A percentile compares a stretch with the other conserved stretches of the same genome.
Evolutionary conservation across 1,140 invertebrate genomes (phyloP).

Genomic region (Kradibia gibbosae): DNA sequence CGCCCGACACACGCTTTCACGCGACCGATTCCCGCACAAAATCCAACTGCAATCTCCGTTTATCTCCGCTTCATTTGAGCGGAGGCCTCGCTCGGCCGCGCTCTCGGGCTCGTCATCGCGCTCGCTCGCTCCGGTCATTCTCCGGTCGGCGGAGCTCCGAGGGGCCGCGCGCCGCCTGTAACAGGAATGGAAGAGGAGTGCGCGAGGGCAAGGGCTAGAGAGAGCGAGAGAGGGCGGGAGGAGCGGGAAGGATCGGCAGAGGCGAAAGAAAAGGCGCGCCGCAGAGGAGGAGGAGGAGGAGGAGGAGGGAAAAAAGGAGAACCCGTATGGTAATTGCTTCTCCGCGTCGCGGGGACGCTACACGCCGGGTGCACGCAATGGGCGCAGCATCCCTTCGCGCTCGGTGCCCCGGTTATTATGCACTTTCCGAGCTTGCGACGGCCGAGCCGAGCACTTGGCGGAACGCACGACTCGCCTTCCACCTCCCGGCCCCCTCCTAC

Average conservation of each 20-base stretch:
- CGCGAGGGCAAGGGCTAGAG: neutral
- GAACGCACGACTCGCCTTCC: slow-evolving; percentile 23
- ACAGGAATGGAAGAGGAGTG: too few relatives aligned
- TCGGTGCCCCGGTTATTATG: neutral
- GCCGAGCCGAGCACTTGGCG: slow-evolving; percentile 8
- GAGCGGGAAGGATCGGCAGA: neutral
- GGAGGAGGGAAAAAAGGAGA: slow-evolving; percentile 17
- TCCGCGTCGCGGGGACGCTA: neutral
- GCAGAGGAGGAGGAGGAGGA: neutral
- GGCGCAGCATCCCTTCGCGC: slow-evolving; percentile 3
- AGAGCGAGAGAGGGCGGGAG: neutral
- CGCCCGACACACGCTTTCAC: neutral
- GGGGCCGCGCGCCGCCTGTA: too few relatives aligned
- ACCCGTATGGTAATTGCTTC: slow-evolving; percentile 31
- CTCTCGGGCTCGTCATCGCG: neutral
- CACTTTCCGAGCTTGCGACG: slow-evolving; percentile 6
- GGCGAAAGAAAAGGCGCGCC: neutral
- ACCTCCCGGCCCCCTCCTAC: neutral
- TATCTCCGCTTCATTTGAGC: slow-evolving; percentile 33
- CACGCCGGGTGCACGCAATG: neutral
- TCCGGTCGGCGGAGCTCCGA: too few relatives aligned
- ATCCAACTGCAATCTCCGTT: slow-evolving; percentile 31
- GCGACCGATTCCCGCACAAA: slow-evolving; percentile 29
- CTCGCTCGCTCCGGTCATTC: neutral
- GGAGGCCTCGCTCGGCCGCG: slow-evolving; percentile 14